Conservation (phyloP, 2,113 vertebrate genomes). For the Hucho hucho region DNA sequence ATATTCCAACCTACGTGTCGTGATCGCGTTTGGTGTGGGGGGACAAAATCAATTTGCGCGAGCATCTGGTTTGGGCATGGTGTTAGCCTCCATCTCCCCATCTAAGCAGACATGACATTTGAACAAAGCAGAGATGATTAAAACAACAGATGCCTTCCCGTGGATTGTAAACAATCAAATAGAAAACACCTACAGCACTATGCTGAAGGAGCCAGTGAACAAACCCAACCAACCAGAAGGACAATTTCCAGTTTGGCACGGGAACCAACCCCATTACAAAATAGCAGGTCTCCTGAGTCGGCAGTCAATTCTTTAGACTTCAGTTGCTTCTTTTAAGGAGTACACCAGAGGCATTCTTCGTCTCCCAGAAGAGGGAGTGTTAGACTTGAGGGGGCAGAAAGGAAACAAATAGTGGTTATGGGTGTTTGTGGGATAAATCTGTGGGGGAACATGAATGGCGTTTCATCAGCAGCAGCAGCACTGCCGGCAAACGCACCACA, state of each 20-base stretch:
- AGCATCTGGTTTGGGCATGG: no score
- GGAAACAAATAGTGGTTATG: not conserved
- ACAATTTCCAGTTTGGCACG: no score
- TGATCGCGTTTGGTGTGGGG: no score
- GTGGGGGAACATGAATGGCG: not conserved
- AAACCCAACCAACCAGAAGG: not conserved
- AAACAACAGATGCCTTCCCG: constrained; percentile 7
- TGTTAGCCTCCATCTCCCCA: not conserved
- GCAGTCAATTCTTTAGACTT: not conserved
- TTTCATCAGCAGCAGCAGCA: not conserved
- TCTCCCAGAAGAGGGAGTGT: not conserved
- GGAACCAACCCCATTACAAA: not conserved
- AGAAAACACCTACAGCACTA: constrained; percentile 5
- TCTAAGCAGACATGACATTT: constrained; percentile 18
- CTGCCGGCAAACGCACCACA: not conserved
- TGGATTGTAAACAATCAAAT: constrained; percentile 5
- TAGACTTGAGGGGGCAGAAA: not conserved
- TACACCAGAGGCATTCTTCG: not conserved
- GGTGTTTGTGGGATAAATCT: constrained; percentile 1
- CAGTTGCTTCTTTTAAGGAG: not conserved
- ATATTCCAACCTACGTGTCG: no score
- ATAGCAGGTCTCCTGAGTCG: not conserved
- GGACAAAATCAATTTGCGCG: no score
- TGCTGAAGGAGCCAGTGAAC: not conserved
- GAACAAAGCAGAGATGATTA: constrained; percentile 5